Evolutionary conservation across 2,888 invertebrate species (phyloP), one percentile per base, ranked within the genome.

Genomic region (Agriopis marginaria): DNA sequence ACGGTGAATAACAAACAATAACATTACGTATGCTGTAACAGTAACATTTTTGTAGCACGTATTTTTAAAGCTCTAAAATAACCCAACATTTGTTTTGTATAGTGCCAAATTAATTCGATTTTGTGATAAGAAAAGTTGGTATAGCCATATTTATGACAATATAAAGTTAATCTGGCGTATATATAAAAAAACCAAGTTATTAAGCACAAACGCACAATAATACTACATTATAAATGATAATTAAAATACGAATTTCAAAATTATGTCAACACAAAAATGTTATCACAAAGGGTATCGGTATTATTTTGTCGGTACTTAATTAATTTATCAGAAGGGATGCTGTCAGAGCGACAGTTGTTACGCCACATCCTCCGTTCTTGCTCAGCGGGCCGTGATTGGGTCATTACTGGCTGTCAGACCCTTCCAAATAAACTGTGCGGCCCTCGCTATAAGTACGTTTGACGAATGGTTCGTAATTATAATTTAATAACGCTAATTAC

Each of bases 241-340:
- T 1, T 23, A 23, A 23, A 50, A 45, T 50, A 50, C 7, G 12
- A 42, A 65, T 58, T 65, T 40, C 45, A 65, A 42, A 63, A 59
- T 59, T 63, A 44, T 62, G 54, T 59, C 63, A 44, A 66, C 54
- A 44, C n/a, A 63, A 45, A 51, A 56, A 23, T 61, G 11, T 50
- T 65, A 69, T 65, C 69, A 51, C 53, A 68, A 66, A 68, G 66
- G 67, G 59, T 70, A 73, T 68, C 64, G 65, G 64, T 51, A 60
- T 62, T 61, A 68, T 63, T 23, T 63, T 68, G 71, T 54, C 66
- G 65, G 69, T 73, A 42, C 42, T 56, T 56, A 67, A 74, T 75
- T 75, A 70, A 71, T 72, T 74, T 69, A 74, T 59, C 71, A n/a
- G 56, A 61, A 70, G 75, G 72, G 76, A 75, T 72, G 64, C 66